Conservation (phyloP, 2,797 vertebrate genomes). For the Octomys mimax region DNA sequence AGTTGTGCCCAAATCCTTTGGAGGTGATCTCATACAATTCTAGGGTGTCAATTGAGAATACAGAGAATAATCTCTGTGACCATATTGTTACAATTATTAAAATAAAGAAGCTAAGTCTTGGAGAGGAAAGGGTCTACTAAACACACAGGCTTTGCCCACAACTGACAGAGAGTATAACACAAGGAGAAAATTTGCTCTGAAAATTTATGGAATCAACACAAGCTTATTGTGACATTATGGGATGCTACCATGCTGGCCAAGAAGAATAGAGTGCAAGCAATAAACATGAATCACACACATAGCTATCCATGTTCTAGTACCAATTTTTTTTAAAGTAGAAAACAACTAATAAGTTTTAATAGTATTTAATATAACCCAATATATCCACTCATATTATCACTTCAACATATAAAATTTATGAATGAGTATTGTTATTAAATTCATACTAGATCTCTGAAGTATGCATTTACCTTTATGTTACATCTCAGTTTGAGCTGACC, state of each 20-base stretch:
- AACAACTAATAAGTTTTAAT: conserved; percentile 1
- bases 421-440: not conserved
- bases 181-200: not conserved
- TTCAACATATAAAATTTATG: not conserved
- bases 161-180: not conserved
- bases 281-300: not conserved
- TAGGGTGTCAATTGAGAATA: not conserved
- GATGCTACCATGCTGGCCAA: not conserved
- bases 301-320: not conserved
- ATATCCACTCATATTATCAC: conserved; percentile 12
- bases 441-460: not conserved
- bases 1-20: not conserved
- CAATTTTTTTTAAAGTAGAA: not conserved
- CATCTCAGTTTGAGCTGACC: not conserved
- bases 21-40: not conserved
- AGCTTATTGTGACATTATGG: not conserved
- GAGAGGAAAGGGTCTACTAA: not conserved
- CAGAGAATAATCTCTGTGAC: not conserved
- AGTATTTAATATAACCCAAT: not conserved
- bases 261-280: not conserved
- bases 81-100: conserved; percentile 16
- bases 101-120: not conserved
- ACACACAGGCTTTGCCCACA: not conserved
- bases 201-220: not conserved
- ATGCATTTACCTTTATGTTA: not conserved